Evolutionary conservation across 1,140 invertebrate genomes (phyloP), one percentile per base, ranked within the genome.

Genomic region (Sminthurinus signatus): DNA sequence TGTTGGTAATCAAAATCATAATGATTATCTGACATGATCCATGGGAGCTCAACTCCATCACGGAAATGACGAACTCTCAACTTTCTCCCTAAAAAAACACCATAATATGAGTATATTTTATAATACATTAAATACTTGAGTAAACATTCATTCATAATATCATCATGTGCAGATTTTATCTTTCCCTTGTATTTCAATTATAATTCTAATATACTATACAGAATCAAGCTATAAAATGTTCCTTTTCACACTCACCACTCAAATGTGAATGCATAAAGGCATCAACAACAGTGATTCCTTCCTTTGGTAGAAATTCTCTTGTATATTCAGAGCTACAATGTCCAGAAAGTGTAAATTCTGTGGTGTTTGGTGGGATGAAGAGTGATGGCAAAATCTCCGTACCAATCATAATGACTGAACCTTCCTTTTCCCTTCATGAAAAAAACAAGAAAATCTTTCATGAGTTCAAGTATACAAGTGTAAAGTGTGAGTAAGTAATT

Each of bases 301-400:
- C 61, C 14, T 4, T 0, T n/a, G 60, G 59, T 15, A 58, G 14
- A 14, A 23, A 25, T 5, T 15, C n/a, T 48, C 75, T 76, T 5
- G 85, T 87, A 73, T 39, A 23, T 10, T 51, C 43, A 4, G 27
- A 39, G 44, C 51, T 51, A 31, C 66, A 68, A 21, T 64, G 62
- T 0, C 66, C 66, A 1, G 44, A 29, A 27, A 64, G 32, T 4
- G 55, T 17, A 23, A 54, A 61, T 19, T 56, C 48, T 17, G 8
- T 12, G 0, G 42, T 4, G 32, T 61, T 23, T 17, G 66, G 66
- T 0, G 66, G 66, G 27, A 66, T 56, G 2, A 61, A 17, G 1
- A 61, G 32, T 1, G 64, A 31, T 3, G 59, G 51, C 25, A 48
- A 19, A n/a, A 61, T 32, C 19, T 55, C 36, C 5, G 39, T 29